Base-by-base conservation (phyloP, 2,113 vertebrate genomes). In the Catagonus wagneri region DNA sequence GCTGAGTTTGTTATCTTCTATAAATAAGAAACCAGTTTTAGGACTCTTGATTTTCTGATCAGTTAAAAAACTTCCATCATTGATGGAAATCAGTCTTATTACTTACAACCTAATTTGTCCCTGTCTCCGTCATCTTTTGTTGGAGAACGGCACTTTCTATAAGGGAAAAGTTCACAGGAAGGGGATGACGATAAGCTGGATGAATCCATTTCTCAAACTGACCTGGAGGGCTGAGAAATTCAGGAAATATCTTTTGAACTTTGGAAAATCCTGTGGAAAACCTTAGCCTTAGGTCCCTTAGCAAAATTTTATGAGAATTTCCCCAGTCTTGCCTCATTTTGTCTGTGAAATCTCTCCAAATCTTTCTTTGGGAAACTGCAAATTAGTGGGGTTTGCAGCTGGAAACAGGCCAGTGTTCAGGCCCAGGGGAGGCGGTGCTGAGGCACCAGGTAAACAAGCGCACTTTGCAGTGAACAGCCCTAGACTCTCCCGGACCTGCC, bases 191-290 rank as follows among this genome's bases (percentile, higher is more conserved):
- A 3, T 76, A 79, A 90, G 23, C 1, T 9, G 50, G 34, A 81
- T 34, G 69, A 91, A 80, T 15, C 34, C 22, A 58, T 50, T 94
- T 7, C 22, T 93, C 74, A 85, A 56, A 66, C 27, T 90, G 29
- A 72, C 17, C 13, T 16, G 44, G 15, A 76, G 44, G 7, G 87
- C 34, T 63, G 15, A 90, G 22, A 74, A 75, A 39, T 89, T 80
- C 63, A 20, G 56, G 39, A 79, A 23, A 3, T 72, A 2, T 85
- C 34, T 74, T 80, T 34, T 66, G 20, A 87, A 83, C 39, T 83
- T 89, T 76, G 39, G 79, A 86, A 83, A 94, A 89, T 63, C 22
- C 56, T 90, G 27, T 58, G 63, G 74, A 74, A 90, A 87, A 95
- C 15, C 36, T 68, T 61, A 71, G 20, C 69, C 4, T 87, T 11